phyloP scores from a whole-genome alignment of 2,797 vertebrate species.

The Borostomias antarcticus region DNA sequence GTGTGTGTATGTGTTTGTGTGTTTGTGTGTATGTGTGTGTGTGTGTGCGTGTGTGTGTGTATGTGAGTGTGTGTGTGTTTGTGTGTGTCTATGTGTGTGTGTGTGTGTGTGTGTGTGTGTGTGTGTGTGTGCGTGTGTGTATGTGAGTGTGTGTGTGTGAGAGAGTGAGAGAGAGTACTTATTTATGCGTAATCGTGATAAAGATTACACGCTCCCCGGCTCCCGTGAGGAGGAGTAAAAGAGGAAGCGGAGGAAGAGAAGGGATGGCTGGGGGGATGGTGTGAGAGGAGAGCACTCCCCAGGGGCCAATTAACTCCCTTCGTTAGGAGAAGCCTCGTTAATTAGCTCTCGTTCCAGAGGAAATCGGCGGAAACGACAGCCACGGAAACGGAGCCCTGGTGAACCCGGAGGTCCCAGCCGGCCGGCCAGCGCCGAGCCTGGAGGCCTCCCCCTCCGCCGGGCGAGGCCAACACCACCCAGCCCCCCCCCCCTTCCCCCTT shows the following conservation, averaged over 20 bases:
- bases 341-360: constrained; percentile 53
- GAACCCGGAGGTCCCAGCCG: background rate
- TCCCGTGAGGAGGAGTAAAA: constrained; percentile 27
- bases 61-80: background rate
- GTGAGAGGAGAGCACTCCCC: constrained; percentile 53
- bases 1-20: constrained; percentile 4
- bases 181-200: constrained; percentile 49
- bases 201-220: constrained; percentile 27
- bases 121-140: background rate
- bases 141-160: constrained; percentile 1
- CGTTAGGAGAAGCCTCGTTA: constrained; percentile 65
- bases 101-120: background rate
- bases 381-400: constrained; percentile 39
- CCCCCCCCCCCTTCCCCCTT: background rate
- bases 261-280: constrained; percentile 52
- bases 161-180: constrained; percentile 23
- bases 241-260: constrained; percentile 48
- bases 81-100: background rate
- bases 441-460: too few species aligned
- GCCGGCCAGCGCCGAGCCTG: background rate
- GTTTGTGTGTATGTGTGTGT: background rate
- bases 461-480: background rate
- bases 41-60: background rate
- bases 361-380: constrained; percentile 47
- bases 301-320: constrained; percentile 64